Percentiles rank a stretch among this genome's conserved stretches.
Conservation (phyloP, 2,888 invertebrate species). For the Leucozona laternaria region DNA sequence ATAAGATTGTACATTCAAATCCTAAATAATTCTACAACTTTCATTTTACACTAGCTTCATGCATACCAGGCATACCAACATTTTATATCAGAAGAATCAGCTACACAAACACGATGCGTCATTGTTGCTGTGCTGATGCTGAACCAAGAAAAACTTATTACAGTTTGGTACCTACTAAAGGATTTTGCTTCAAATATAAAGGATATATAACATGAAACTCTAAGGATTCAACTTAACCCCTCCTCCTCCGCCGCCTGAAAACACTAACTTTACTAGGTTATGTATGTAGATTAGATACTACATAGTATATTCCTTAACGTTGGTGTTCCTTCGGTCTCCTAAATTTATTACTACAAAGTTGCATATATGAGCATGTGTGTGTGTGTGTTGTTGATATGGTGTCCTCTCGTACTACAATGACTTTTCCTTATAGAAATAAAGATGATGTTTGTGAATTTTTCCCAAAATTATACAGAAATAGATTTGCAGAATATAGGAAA, state of each 20-base stretch:
- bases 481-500: background rate
- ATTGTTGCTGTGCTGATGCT: background rate
- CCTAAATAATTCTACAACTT: conserved; percentile 29
- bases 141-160: conserved; percentile 13
- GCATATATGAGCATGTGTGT: background rate
- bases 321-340: background rate
- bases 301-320: background rate
- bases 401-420: background rate
- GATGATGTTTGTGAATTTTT: background rate
- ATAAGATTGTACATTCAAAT: conserved; percentile 18
- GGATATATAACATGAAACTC: conserved; percentile 11
- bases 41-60: conserved; percentile 4
- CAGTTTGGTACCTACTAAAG: background rate
- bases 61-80: background rate
- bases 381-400: background rate
- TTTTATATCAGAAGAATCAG: background rate
- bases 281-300: background rate
- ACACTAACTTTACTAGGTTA: background rate
- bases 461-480: background rate
- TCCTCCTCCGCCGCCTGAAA: background rate
- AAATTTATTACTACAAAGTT: background rate
- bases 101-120: conserved; percentile 6
- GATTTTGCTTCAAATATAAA: conserved; percentile 17
- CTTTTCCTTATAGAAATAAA: background rate
- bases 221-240: conserved; percentile 18